Percentiles rank a stretch among this genome's conserved stretches.
phyloP scores from a whole-genome alignment of 2,888 invertebrate species.

The Eristalis intricaria region DNA sequence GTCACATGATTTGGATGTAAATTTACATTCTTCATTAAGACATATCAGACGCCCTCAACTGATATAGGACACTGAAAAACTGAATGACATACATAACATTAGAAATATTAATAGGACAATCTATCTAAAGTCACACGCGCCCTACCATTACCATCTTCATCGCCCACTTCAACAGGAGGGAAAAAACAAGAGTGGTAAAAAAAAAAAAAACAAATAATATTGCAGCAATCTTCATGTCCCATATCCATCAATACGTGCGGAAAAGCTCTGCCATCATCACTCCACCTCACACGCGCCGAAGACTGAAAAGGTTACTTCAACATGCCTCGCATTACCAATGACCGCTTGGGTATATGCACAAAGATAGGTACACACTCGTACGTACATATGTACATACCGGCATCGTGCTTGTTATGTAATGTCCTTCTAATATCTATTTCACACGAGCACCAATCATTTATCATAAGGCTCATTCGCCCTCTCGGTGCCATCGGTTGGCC shows the following conservation, averaged over 20 bases:
- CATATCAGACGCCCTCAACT: conserved; percentile 15
- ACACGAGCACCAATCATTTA: conserved; percentile 68
- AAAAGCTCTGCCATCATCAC: conserved; percentile 24
- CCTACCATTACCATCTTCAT: background rate
- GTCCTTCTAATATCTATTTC: conserved; percentile 71
- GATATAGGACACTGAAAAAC: conserved; percentile 25
- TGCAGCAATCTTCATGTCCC: conserved; percentile 66
- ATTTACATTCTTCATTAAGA: conserved; percentile 41
- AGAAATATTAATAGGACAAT: conserved; percentile 59
- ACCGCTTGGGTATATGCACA: conserved; percentile 16
- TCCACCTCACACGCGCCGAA: conserved; percentile 15
- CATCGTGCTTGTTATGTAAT: conserved; percentile 66
- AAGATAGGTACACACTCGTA: background rate
- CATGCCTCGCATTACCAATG: conserved; percentile 60
- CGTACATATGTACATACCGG: background rate
- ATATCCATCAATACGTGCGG: conserved; percentile 68
- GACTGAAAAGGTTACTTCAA: conserved; percentile 59
- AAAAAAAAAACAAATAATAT: conserved; percentile 49
- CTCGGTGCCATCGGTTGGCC: background rate
- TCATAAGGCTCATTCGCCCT: conserved; percentile 50
- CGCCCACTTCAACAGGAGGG: background rate
- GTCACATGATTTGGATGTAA: conserved; percentile 19
- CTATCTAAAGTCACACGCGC: conserved; percentile 31
- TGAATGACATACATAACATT: conserved; percentile 34
- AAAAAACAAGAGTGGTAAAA: background rate